A percentile compares a stretch with the other conserved stretches of the same genome.
phyloP scores from a whole-genome alignment of 2,888 invertebrate species.

The Sympetrum striolatum region DNA sequence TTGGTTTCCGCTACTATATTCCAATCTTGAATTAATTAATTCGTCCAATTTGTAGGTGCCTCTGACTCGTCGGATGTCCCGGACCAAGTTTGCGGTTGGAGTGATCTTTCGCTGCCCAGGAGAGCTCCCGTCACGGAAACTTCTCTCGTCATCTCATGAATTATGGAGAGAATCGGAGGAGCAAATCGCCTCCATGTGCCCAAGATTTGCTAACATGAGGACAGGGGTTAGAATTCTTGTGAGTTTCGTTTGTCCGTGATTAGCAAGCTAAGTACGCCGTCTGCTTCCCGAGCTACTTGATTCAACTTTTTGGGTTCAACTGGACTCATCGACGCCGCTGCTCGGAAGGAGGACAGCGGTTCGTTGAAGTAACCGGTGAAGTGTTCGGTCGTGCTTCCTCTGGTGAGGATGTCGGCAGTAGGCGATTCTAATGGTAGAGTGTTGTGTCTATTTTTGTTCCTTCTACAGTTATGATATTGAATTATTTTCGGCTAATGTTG shows the following conservation, averaged over 20 bases:
- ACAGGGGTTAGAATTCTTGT: background rate
- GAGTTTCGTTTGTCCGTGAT: background rate
- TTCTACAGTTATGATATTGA: no score
- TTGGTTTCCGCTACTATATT: background rate
- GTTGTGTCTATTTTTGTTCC: no score
- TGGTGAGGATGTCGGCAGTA: no score
- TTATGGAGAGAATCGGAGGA: background rate
- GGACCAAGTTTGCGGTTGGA: background rate
- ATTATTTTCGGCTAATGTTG: background rate
- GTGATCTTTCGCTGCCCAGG: background rate
- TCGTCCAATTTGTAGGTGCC: background rate
- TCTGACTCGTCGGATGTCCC: background rate
- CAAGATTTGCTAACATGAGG: background rate
- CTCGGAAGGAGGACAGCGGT: no score
- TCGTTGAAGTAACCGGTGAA: no score
- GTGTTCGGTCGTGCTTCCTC: no score
- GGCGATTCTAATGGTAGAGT: no score
- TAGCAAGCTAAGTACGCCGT: no score
- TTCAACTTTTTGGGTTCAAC: no score
- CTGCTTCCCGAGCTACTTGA: no score
- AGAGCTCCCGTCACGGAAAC: background rate
- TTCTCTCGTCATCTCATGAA: background rate
- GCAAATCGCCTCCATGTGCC: background rate
- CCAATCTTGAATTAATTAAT: background rate
- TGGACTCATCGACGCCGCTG: no score